A percentile compares a stretch with the other conserved stretches of the same genome.
Evolutionary conservation across 2,888 invertebrate genomes (phyloP).

Genomic region (Hanleya hanleyi): DNA sequence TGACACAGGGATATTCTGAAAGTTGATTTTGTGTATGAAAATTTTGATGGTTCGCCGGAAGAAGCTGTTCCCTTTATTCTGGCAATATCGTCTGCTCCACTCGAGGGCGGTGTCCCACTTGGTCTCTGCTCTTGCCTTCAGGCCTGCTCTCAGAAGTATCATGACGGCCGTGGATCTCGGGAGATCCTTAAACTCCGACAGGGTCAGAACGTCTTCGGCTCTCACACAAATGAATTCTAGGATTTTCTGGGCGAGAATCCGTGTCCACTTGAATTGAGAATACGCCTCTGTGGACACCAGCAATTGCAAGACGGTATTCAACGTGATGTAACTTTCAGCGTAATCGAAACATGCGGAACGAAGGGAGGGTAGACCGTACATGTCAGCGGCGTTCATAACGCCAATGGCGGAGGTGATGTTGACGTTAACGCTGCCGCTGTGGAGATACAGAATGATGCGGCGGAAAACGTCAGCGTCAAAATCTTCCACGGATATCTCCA

Average conservation of each 20-base stretch:
- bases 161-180: background rate
- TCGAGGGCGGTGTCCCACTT: background rate
- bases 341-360: background rate
- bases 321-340: background rate
- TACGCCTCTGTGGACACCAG: background rate
- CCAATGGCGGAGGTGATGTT: background rate
- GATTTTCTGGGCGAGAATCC: background rate
- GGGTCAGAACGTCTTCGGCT: background rate
- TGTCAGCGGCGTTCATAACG: constrained; percentile 5
- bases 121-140: background rate
- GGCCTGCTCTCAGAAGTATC: background rate
- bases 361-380: background rate
- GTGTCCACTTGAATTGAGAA: background rate
- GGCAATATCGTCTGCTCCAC: constrained; percentile 6
- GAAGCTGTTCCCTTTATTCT: background rate
- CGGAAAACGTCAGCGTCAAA: constrained; percentile 3
- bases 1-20: background rate
- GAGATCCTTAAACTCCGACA: background rate
- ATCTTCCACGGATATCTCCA: background rate
- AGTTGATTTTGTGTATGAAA: background rate
- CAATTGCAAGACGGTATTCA: background rate
- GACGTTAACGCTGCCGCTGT: background rate
- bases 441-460: background rate
- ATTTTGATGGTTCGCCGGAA: constrained; percentile 1
- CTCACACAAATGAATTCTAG: background rate